Conservation (phyloP, 2,113 vertebrate species). For the Equus przewalskii region DNA sequence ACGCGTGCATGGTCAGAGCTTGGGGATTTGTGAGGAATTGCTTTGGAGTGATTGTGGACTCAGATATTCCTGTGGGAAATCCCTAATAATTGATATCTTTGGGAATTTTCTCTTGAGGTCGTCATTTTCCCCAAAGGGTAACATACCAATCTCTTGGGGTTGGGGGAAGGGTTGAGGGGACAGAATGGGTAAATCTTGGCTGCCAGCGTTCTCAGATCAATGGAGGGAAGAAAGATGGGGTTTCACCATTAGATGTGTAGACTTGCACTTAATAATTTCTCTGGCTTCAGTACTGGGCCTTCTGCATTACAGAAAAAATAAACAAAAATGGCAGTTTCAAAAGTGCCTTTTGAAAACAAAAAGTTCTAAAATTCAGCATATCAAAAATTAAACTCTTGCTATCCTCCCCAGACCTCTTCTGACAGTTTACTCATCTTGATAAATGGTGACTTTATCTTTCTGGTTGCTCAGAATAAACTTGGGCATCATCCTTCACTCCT, state of each 20-base stretch:
- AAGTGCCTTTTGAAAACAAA: background rate
- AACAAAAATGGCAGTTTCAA: slow-evolving; percentile 23
- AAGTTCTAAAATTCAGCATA: background rate
- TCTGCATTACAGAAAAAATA: background rate
- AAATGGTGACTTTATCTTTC: background rate
- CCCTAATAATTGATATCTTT: background rate
- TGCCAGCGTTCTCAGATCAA: background rate
- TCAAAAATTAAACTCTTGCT: background rate
- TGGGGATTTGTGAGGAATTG: background rate
- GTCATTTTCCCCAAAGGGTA: background rate
- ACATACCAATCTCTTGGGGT: background rate
- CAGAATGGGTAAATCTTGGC: background rate
- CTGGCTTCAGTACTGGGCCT: background rate
- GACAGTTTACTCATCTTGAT: background rate
- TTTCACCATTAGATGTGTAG: background rate
- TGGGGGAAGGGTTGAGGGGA: background rate
- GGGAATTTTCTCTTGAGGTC: background rate
- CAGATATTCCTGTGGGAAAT: background rate
- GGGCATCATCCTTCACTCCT: background rate
- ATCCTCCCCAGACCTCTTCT: background rate
- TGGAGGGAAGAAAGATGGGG: background rate
- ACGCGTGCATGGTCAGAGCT: background rate
- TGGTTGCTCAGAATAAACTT: slow-evolving; percentile 6
- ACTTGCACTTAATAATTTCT: background rate
- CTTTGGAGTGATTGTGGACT: background rate